Percentiles rank a stretch among this genome's conserved stretches.
Conservation (phyloP, 2,113 vertebrate genomes). For the Oceanites oceanicus region DNA sequence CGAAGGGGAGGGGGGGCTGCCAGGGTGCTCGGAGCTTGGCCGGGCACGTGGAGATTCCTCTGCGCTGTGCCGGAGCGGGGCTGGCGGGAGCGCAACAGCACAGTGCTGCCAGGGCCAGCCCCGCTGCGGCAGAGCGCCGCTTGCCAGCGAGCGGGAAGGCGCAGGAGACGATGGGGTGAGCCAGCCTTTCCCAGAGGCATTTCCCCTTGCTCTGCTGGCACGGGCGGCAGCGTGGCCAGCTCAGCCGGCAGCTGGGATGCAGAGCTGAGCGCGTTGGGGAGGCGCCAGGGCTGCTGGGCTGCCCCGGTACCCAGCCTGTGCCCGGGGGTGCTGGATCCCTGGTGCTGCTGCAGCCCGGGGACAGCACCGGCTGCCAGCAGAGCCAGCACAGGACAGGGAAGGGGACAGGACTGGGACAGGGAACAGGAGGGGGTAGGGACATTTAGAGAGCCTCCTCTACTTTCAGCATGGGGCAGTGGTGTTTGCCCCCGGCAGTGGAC, state of each 20-base stretch:
- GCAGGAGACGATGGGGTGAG: not conserved
- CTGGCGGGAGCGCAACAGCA: accelerated
- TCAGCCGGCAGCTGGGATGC: not conserved
- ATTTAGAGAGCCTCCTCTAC: not conserved
- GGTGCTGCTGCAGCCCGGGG: not conserved
- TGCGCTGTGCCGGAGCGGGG: accelerated
- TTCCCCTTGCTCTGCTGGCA: not conserved
- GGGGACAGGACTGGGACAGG: not conserved
- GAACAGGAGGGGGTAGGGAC: not conserved
- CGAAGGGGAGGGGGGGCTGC: not conserved
- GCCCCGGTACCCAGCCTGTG: not conserved
- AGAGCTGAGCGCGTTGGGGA: too few species aligned
- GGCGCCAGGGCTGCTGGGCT: not conserved
- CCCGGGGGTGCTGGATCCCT: not conserved
- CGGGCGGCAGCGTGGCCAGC: accelerated
- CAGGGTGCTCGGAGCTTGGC: not conserved
- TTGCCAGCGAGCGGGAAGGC: accelerated
- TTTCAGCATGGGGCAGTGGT: not conserved
- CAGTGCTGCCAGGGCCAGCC: not conserved
- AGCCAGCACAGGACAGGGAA: not conserved
- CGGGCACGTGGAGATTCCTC: accelerated
- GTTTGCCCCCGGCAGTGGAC: not conserved
- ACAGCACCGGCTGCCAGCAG: not conserved
- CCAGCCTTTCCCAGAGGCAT: not conserved
- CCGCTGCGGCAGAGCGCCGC: not conserved